Evolutionary conservation across 2,888 invertebrate genomes (phyloP), one percentile per base, ranked within the genome.

Genomic region (Brachylomia viminalis): DNA sequence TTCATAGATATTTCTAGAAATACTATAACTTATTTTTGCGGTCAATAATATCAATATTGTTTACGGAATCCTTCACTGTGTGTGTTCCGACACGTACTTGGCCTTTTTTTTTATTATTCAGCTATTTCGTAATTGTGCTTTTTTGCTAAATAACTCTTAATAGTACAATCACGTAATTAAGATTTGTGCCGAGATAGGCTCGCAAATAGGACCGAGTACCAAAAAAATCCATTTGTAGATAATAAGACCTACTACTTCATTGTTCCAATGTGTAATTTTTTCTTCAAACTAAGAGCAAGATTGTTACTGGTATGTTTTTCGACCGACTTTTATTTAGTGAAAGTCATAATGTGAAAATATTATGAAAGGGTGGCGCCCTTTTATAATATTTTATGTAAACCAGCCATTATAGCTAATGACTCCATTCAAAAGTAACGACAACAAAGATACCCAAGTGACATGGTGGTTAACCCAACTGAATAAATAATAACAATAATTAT

Each of bases 371-470:
- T 13, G 8, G 2, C 8, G 20, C 13, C 17, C 15, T 58, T 38
- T 23, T 20, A 20, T 15, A 56, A 27, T 27, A 15, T 42, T 30
- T 65, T 27, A 66, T 67, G 4, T 42, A 38, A 42, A 52, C 17
- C 27, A 42, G 38, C 17, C 0, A 49, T 27, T 3, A 10, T 49
- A 30, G 15, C 17, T 49, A 73, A 59, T 49, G 38, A 49, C 6
- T 23, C 47, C 10, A 73, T 59, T 59, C 23, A 58, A 30, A 72
- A 72, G 23, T 59, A 49, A 72, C 13, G 13, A 49, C 47, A 20
- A 0, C 11, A 3, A 59, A 38, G 72, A 72, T 30, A 52, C 11
- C 17, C 23, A 23, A 72, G 52, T 69, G 27, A 42, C 27, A 69
- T 42, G 27, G 38, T 42, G 0, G 23, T 20, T 27, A 13, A 64